Conservation (phyloP, 2,113 vertebrate genomes). For the Phaethornis superciliosus region DNA sequence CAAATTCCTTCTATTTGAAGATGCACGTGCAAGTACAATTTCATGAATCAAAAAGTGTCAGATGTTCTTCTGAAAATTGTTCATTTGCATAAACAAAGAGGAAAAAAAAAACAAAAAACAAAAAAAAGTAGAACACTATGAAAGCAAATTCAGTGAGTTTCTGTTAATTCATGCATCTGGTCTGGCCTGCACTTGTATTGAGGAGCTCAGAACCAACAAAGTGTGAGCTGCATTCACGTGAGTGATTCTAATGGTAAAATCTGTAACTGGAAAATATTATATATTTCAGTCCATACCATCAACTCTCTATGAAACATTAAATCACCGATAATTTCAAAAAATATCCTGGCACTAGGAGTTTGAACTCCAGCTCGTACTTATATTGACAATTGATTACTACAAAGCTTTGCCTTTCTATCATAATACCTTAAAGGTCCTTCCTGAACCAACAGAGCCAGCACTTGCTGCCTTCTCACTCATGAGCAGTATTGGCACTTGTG, state of each 20-base stretch:
- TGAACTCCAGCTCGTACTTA: constrained; percentile 14
- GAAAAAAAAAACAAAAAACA: background rate
- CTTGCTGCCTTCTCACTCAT: constrained; percentile 42
- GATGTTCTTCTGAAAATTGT: background rate
- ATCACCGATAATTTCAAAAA: background rate
- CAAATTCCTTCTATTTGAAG: background rate
- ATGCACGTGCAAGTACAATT: too few species aligned
- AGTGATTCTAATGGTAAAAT: background rate
- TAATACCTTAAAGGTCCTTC: constrained; percentile 9
- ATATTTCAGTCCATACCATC: background rate
- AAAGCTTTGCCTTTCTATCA: background rate
- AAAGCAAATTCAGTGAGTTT: background rate
- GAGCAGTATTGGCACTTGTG: background rate
- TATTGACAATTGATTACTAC: background rate
- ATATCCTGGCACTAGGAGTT: background rate
- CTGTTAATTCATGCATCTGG: background rate
- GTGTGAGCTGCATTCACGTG: background rate
- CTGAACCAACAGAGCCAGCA: constrained; percentile 20
- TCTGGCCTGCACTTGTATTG: background rate
- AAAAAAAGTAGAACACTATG: background rate
- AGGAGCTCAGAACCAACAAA: background rate
- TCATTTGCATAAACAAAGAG: background rate
- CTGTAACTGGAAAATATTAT: background rate
- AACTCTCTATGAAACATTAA: background rate
- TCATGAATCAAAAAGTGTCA: background rate